Conservation (phyloP, 1,140 invertebrate species). For the Oedothorax gibbosus region DNA sequence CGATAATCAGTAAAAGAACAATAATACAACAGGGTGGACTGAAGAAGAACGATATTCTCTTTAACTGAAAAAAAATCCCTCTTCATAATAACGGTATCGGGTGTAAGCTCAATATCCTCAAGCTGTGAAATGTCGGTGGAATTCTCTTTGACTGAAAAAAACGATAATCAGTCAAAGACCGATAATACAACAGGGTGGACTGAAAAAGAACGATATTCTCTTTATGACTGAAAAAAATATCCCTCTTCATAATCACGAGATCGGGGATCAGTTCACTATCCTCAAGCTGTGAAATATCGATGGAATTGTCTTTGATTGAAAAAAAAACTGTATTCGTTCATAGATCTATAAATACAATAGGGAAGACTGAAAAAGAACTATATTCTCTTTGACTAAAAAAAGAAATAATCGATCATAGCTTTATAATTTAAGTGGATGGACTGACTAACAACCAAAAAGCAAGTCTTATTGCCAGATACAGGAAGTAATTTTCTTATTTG, state of each 20-base stretch:
- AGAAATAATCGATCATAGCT: no score
- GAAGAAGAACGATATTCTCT: no score
- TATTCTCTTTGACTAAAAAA: no score
- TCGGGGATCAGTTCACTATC: not conserved
- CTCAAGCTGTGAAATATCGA: not conserved
- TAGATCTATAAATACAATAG: not conserved
- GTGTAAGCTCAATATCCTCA: not conserved
- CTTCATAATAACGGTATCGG: constrained; percentile 18
- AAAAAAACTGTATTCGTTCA: not conserved
- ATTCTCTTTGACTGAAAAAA: not conserved
- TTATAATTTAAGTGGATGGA: no score
- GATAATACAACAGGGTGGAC: not conserved
- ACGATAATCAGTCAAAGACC: not conserved
- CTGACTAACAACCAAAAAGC: no score
- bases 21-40: not conserved
- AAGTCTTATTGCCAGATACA: no score
- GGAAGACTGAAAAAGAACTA: no score
- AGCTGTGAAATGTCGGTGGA: not conserved
- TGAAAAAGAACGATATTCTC: not conserved
- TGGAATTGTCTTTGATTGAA: not conserved
- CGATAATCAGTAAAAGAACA: not conserved
- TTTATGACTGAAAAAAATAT: constrained; percentile 16
- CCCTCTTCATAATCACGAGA: constrained; percentile 1
- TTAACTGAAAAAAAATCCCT: not conserved
- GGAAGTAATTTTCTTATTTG: no score